phyloP scores from a whole-genome alignment of 1,140 invertebrate genomes.

The Acromyrmex heyeri region DNA sequence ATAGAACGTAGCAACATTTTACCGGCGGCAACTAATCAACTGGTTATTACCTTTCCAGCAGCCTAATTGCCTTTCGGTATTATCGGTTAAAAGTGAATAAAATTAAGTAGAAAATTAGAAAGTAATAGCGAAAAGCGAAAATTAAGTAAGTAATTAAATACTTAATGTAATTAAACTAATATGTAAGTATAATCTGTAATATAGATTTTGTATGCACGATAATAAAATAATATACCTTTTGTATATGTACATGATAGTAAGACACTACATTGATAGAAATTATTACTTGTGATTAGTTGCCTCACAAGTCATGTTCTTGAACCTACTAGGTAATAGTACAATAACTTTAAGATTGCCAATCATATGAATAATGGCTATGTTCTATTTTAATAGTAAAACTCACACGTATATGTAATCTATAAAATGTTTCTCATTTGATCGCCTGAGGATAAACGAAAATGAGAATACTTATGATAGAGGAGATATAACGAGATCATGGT shows the following conservation, averaged over 20 bases:
- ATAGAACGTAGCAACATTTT: constrained; percentile 59
- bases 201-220: background rate
- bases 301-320: background rate
- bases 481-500: constrained; percentile 47
- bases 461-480: constrained; percentile 13
- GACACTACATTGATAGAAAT: background rate
- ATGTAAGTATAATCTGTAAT: constrained; percentile 24
- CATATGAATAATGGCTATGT: background rate
- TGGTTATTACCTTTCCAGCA: constrained; percentile 55
- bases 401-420: background rate
- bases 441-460: constrained; percentile 22
- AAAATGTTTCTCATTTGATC: constrained; percentile 6
- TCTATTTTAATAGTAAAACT: constrained; percentile 22
- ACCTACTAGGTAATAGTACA: constrained; percentile 11
- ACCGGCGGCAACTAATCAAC: constrained; percentile 33
- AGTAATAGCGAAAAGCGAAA: constrained; percentile 28
- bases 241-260: too few species aligned
- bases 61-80: constrained; percentile 33
- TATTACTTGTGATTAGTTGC: background rate
- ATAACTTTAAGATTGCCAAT: constrained; percentile 18
- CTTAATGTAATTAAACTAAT: background rate
- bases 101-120: constrained; percentile 38
- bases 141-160: constrained; percentile 1
- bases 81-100: constrained; percentile 10
- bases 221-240: background rate